These are phyloP conservation scores for Diplogasteroides magnus DNA, from an alignment of 1,140 invertebrate species.

Conservation along the genomic window DNA sequence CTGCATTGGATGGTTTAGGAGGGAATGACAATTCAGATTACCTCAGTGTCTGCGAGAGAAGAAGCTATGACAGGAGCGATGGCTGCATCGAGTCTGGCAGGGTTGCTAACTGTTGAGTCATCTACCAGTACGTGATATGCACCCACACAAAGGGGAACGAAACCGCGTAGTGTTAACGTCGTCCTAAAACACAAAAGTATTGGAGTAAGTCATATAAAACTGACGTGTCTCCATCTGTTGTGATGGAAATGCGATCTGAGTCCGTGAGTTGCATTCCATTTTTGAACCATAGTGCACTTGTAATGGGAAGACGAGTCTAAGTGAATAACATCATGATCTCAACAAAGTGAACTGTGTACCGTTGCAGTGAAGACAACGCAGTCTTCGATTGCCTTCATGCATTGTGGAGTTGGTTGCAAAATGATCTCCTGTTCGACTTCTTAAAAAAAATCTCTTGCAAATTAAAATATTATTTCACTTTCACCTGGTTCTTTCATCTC, in stretches of 20 bases:
- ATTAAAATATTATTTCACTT: background rate
- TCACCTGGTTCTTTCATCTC: constrained; percentile 10
- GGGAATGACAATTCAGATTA: background rate
- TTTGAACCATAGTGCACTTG: constrained; percentile 19
- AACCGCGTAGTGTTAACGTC: constrained; percentile 6
- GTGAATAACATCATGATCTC: background rate
- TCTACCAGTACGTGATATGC: constrained; percentile 23
- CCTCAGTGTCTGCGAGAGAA: background rate
- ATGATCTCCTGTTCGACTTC: background rate
- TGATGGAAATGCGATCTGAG: constrained; percentile 10
- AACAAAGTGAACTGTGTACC: background rate
- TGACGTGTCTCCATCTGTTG: background rate
- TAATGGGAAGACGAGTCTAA: background rate
- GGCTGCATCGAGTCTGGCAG: constrained; percentile 9
- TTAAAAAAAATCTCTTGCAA: background rate
- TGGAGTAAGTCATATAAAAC: background rate
- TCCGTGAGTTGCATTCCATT: constrained; percentile 18
- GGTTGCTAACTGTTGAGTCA: constrained; percentile 12
- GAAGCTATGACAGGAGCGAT: background rate
- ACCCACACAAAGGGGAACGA: constrained; percentile 12
- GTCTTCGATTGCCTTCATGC: background rate
- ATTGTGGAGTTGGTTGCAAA: background rate
- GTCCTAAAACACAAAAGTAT: background rate
- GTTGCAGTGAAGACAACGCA: background rate
- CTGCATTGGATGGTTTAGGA: background rate